phyloP scores from a whole-genome alignment of 2,113 vertebrate genomes.

The Saccopteryx bilineata region DNA sequence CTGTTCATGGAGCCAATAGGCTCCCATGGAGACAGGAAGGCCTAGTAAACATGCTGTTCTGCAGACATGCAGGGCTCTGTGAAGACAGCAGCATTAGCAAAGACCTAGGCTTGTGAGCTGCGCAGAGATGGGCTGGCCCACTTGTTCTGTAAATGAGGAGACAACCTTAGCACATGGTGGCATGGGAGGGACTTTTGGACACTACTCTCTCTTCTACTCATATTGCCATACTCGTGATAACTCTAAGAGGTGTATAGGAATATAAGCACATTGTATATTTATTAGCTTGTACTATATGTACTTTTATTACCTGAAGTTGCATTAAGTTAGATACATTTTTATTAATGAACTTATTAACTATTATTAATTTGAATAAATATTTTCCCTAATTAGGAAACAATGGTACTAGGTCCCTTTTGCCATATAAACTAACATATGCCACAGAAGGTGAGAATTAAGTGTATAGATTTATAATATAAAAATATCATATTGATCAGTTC shows the following conservation, averaged over 20 bases:
- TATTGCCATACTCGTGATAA: rapidly evolving
- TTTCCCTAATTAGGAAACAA: not conserved
- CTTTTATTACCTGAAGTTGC: not conserved
- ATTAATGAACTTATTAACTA: not conserved
- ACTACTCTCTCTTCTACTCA: not conserved
- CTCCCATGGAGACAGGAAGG: rapidly evolving
- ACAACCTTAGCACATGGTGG: not conserved
- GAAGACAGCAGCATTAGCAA: rapidly evolving
- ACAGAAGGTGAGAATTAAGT: not conserved
- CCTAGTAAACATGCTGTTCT: rapidly evolving
- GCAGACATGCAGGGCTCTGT: rapidly evolving
- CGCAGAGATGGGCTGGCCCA: not conserved
- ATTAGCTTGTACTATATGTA: not conserved
- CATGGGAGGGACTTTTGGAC: not conserved
- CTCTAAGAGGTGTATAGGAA: not conserved
- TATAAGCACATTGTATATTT: not conserved
- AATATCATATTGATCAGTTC: not conserved
- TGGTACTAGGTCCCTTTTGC: not conserved
- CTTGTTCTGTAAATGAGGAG: not conserved
- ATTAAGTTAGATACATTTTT: not conserved
- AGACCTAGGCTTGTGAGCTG: not conserved
- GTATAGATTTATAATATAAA: not conserved
- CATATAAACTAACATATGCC: not conserved
- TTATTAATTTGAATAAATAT: not conserved
- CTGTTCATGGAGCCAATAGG: not conserved